A percentile compares a stretch with the other conserved stretches of the same genome.
Evolutionary conservation across 2,888 invertebrate genomes (phyloP).

Genomic region (Xestia ashworthii): DNA sequence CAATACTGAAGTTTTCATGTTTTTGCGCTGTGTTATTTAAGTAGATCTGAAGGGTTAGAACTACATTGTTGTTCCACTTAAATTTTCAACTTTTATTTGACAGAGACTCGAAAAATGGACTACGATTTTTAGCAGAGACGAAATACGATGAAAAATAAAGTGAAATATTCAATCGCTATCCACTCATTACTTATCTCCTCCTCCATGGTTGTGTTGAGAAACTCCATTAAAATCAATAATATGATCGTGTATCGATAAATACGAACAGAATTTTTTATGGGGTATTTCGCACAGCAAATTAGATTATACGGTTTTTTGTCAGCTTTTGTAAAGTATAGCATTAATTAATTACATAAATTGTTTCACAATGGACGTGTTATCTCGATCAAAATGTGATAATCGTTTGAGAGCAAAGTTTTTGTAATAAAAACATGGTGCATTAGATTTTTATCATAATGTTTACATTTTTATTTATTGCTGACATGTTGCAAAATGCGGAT

Average conservation of each 20-base stretch:
- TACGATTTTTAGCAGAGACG: neutral
- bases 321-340: slow-evolving; percentile 38
- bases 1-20: too few species aligned
- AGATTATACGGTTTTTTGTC: slow-evolving; percentile 45
- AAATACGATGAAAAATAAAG: neutral
- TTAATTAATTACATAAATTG: slow-evolving; percentile 43
- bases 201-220: slow-evolving; percentile 42
- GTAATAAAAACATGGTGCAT: neutral
- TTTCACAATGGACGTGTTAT: slow-evolving; percentile 44
- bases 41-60: neutral
- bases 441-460: slow-evolving; percentile 30
- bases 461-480: neutral
- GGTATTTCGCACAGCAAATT: slow-evolving; percentile 43
- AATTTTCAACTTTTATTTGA: neutral
- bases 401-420: slow-evolving; percentile 19
- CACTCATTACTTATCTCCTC: slow-evolving; percentile 1
- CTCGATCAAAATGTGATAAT: slow-evolving; percentile 33
- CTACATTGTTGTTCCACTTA: neutral
- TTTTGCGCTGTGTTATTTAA: too few species aligned
- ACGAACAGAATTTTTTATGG: slow-evolving; percentile 48
- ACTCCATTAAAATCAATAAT: slow-evolving; percentile 57
- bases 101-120: neutral
- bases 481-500: neutral
- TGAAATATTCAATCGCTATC: neutral
- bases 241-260: slow-evolving; percentile 37